phyloP scores from a whole-genome alignment of 2,797 vertebrate genomes.

The Galago senegalensis region DNA sequence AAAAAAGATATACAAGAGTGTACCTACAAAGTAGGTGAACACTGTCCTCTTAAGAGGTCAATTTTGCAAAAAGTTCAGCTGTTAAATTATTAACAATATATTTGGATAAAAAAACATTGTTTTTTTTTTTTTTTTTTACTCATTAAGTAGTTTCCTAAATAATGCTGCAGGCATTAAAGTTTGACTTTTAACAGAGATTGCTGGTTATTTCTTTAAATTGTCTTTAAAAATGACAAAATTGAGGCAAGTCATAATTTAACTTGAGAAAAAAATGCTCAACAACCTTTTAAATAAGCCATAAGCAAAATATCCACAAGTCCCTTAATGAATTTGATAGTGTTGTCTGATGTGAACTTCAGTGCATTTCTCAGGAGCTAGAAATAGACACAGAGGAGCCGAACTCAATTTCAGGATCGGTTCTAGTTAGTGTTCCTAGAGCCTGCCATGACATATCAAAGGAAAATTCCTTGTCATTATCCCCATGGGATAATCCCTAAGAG shows the following conservation, averaged over 20 bases:
- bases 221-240: constrained; percentile 32
- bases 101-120: background rate
- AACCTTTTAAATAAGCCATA: background rate
- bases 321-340: background rate
- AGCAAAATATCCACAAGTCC: background rate
- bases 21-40: background rate
- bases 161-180: background rate
- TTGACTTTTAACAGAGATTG: background rate
- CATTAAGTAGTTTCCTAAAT: background rate
- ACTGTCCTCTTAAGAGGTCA: background rate
- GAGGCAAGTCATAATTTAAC: background rate
- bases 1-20: background rate
- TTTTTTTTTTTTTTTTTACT: background rate
- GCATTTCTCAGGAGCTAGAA: background rate
- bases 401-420: background rate
- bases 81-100: constrained; percentile 2
- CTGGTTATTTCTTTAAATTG: background rate
- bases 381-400: background rate
- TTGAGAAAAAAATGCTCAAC: constrained; percentile 21
- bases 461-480: constrained; percentile 24
- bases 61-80: constrained; percentile 17
- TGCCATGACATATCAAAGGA: background rate
- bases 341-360: background rate
- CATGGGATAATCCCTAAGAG: background rate
- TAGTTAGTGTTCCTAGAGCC: background rate